Conservation (phyloP, 1,140 invertebrate genomes). For the Ectropis grisescens region DNA sequence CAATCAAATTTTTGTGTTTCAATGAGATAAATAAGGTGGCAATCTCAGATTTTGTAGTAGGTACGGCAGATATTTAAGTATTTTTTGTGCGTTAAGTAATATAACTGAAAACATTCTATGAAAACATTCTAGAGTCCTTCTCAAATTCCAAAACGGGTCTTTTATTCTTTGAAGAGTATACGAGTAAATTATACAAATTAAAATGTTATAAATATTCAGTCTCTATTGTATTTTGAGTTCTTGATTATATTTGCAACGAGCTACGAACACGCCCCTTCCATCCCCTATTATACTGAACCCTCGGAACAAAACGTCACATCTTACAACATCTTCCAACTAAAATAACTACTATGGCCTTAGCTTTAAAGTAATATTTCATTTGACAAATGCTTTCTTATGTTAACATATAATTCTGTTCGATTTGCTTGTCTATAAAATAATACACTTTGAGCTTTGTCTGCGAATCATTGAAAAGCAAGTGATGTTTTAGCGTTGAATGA, state of each 20-base stretch:
- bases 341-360: background rate
- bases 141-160: no score
- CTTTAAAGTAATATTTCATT: background rate
- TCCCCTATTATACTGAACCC: slow-evolving; percentile 57
- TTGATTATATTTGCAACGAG: slow-evolving; percentile 67
- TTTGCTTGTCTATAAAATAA: slow-evolving; percentile 67
- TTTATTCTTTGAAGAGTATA: no score
- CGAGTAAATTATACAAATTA: no score
- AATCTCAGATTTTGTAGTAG: no score
- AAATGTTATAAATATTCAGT: no score
- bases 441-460: slow-evolving; percentile 67
- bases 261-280: slow-evolving; percentile 61
- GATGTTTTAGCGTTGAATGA: slow-evolving; percentile 60
- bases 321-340: background rate
- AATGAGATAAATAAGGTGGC: no score
- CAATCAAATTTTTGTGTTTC: no score
- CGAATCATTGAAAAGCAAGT: slow-evolving; percentile 53
- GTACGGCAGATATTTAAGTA: no score
- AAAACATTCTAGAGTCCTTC: no score
- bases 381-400: slow-evolving; percentile 24
- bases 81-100: no score
- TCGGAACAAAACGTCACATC: slow-evolving; percentile 29
- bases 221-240: slow-evolving; percentile 31
- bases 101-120: no score
- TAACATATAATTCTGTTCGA: slow-evolving; percentile 31